Evolutionary conservation across 1,140 invertebrate genomes (phyloP).

Genomic region (Drosophila nebulosa): DNA sequence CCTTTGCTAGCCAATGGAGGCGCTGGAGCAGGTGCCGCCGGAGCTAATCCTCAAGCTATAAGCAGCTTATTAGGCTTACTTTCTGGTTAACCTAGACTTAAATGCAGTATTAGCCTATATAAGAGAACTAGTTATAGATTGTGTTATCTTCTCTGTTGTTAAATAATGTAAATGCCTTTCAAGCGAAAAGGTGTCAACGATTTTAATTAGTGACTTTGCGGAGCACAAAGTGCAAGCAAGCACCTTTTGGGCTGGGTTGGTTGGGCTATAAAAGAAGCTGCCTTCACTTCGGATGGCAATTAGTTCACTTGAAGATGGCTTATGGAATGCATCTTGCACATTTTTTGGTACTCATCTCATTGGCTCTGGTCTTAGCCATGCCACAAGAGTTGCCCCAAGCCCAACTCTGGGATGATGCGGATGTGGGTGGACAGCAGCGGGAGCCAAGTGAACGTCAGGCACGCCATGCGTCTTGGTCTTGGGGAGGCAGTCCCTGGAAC

Average conservation of each 20-base stretch:
- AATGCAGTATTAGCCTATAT: conserved; percentile 23
- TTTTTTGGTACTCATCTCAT: neutral
- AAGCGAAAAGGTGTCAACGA: neutral
- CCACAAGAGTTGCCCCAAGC: neutral
- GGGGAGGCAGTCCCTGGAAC: neutral
- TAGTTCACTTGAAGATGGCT: neutral
- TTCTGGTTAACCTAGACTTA: neutral
- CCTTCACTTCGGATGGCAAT: neutral
- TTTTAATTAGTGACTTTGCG: neutral
- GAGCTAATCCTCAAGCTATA: conserved; percentile 43
- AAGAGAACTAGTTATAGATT: neutral
- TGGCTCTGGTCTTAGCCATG: neutral
- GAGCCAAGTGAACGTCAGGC: neutral
- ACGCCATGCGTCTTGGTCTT: no score
- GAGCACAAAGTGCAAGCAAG: neutral
- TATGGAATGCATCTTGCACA: neutral
- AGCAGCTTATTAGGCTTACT: conserved; percentile 36
- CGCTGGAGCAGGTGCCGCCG: conserved; percentile 2
- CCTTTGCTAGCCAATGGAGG: conserved; percentile 53
- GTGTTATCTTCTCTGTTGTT: neutral
- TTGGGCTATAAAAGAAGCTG: neutral
- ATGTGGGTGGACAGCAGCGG: neutral
- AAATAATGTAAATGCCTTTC: neutral
- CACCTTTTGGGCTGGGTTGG: no score
- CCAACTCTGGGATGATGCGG: neutral